Percentiles rank a stretch among this genome's conserved stretches.
Evolutionary conservation across 1,140 invertebrate species (phyloP).

Genomic region (Hyles vespertilio): DNA sequence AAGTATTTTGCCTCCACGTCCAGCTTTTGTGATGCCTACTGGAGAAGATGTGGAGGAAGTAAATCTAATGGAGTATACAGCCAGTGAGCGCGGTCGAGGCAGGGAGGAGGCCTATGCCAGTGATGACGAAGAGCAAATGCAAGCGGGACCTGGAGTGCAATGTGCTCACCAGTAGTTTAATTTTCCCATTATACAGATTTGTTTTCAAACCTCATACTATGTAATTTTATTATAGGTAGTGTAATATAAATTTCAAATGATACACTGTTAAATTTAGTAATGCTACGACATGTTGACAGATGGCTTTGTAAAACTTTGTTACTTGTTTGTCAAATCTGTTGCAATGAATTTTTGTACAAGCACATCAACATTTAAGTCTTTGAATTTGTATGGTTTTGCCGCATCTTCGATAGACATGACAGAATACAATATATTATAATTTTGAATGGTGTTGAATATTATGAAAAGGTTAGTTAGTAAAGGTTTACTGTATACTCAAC

Average conservation of each 20-base stretch:
- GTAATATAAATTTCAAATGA: slow-evolving; percentile 27
- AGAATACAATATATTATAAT: too few relatives aligned
- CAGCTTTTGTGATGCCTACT: slow-evolving; percentile 80
- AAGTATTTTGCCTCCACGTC: slow-evolving; percentile 81
- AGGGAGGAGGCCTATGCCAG: slow-evolving; percentile 81
- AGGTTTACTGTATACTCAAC: too few relatives aligned
- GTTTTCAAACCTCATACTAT: slow-evolving; percentile 62
- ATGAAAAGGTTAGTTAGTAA: too few relatives aligned
- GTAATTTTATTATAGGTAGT: slow-evolving; percentile 61
- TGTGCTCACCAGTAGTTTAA: slow-evolving; percentile 83
- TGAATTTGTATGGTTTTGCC: too few relatives aligned
- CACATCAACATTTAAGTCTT: too few relatives aligned
- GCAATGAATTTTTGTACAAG: too few relatives aligned
- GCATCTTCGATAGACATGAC: too few relatives aligned
- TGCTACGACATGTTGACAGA: too few relatives aligned
- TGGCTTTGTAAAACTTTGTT: too few relatives aligned
- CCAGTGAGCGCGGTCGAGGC: slow-evolving; percentile 66
- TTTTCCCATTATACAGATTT: slow-evolving; percentile 47
- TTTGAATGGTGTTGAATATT: too few relatives aligned
- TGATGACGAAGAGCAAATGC: slow-evolving; percentile 80
- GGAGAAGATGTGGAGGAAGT: slow-evolving; percentile 90
- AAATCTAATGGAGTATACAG: slow-evolving; percentile 85
- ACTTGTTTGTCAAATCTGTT: too few relatives aligned
- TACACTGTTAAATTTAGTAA: not conserved
- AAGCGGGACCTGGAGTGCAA: slow-evolving; percentile 78